These are phyloP conservation scores for Semicossyphus pulcher DNA, from an alignment of 2,113 vertebrate genomes.

Conservation along the genomic window DNA sequence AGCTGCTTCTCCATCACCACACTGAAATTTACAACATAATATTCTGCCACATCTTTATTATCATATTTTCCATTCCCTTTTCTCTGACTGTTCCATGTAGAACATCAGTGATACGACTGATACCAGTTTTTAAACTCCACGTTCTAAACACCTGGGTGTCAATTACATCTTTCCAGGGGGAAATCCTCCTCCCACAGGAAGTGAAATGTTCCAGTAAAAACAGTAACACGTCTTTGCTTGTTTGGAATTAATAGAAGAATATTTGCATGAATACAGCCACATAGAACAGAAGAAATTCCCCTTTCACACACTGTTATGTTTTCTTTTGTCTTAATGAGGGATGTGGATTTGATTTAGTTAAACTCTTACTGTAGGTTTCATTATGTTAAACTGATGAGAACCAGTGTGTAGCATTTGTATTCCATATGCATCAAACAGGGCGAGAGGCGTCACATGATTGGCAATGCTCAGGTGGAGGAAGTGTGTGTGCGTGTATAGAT, in stretches of 20 bases:
- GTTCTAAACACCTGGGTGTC: conserved; percentile 7
- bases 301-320: conserved; percentile 16
- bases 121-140: neutral
- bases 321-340: conserved; percentile 38
- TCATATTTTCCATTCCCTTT: neutral
- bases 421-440: conserved; percentile 24
- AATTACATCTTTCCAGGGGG: neutral
- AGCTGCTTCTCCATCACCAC: neutral
- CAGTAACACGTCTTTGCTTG: conserved; percentile 18
- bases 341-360: neutral
- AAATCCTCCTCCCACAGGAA: neutral
- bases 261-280: conserved; percentile 31
- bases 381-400: conserved; percentile 25
- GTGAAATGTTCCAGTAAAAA: conserved; percentile 18
- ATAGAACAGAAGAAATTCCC: conserved; percentile 28
- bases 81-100: neutral
- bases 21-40: neutral
- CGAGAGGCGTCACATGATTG: conserved; percentile 15
- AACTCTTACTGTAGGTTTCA: conserved; percentile 42
- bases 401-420: conserved; percentile 42
- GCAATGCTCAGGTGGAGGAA: conserved; percentile 25
- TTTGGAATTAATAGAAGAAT: conserved; percentile 33
- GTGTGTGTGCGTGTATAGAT: conserved; percentile 1
- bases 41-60: neutral
- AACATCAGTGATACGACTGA: neutral